These are phyloP conservation scores for Gari tellinella DNA, from an alignment of 2,888 invertebrate genomes.

Conservation along the genomic window DNA sequence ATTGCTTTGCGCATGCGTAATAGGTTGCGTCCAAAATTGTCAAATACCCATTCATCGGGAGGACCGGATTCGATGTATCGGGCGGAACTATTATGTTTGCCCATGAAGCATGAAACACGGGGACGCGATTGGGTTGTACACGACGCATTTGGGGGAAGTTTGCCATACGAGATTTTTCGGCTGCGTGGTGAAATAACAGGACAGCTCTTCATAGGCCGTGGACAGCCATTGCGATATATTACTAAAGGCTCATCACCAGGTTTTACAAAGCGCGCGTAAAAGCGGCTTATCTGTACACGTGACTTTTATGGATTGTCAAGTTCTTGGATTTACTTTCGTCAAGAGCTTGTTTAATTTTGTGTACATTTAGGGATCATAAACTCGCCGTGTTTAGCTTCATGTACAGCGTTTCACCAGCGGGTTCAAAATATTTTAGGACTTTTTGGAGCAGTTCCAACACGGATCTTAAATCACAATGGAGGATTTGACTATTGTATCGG, in stretches of 20 bases:
- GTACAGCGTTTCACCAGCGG: too few relatives aligned
- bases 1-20: conserved; percentile 47
- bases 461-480: conserved; percentile 2
- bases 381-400: neutral
- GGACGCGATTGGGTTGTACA: conserved; percentile 1
- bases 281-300: conserved; percentile 22
- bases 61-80: conserved; percentile 2
- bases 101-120: neutral
- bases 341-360: conserved; percentile 13
- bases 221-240: neutral
- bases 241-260: too few relatives aligned
- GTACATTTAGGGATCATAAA: neutral
- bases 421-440: neutral
- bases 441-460: conserved; percentile 22
- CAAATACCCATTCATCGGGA: conserved; percentile 44
- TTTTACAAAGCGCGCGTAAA: conserved; percentile 17
- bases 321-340: conserved; percentile 21
- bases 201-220: neutral
- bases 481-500: conserved; percentile 14
- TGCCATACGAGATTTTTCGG: conserved; percentile 3
- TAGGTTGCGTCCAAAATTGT: conserved; percentile 41
- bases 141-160: conserved; percentile 1
- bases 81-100: conserved; percentile 4
- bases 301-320: conserved; percentile 11
- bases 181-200: neutral